Base-by-base conservation (phyloP, 2,888 invertebrate genomes). In the Tinea trinotella region DNA sequence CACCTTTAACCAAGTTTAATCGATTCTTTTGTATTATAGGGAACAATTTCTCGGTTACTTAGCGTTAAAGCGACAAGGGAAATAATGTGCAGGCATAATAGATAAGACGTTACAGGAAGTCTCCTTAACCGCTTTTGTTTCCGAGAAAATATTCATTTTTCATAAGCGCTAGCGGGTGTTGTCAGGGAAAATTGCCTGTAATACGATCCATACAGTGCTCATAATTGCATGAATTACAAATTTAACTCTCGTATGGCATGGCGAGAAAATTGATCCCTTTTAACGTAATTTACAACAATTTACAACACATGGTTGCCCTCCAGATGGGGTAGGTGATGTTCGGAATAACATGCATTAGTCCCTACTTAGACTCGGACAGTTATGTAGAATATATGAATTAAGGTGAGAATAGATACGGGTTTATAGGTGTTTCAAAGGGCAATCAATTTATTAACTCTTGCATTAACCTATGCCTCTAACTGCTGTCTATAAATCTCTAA, bases 1-100 rank as follows among this genome's bases (percentile, higher is more conserved):
- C n/a, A 40, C 13, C 40, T 40, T 13, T 17, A 13, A 19, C 19
- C n/a, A 46, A 3, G 46, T 24, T 50, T 50, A 24, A 50, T 24
- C 22, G 50, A 50, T 50, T 65, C 63, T 67, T 74, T 69, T 72
- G 68, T 71, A 52, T 35, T 35, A 52, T 46, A 35, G 71, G 68
- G 76, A 73, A 71, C 78, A 75, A 78, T 80, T 79, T 81, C 74
- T 71, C 77, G 77, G 73, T 74, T 73, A 76, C 74, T 77, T 81
- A 77, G 77, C 74, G 62, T 69, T 76, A 65, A 74, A 73, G 70
- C 68, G 67, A 65, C 72, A 64, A 64, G 68, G 71, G 69, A 71
- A 74, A 52, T 52, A n/a, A 52, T 52, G 52, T 52, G 36, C 36
- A 18, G 35, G 52, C 52, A 36, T 52, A 52, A 18, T 35, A 52